phyloP scores from a whole-genome alignment of 2,888 invertebrate species.

The Melanotus villosus region DNA sequence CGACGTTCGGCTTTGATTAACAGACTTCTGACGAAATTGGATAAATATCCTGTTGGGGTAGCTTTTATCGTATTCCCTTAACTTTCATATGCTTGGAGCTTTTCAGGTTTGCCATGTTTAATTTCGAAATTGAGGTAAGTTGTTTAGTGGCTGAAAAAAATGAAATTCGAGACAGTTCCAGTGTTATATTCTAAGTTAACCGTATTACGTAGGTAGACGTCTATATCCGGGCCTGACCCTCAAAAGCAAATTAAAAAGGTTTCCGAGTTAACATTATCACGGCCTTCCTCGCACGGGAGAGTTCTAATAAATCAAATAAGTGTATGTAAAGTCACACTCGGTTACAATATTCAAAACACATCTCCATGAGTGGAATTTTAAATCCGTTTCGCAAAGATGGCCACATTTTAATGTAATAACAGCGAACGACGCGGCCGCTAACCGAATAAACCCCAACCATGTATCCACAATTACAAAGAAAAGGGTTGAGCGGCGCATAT shows the following conservation, averaged over 20 bases:
- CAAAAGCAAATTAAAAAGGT: slow-evolving; percentile 44
- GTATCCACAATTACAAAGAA: slow-evolving; percentile 50
- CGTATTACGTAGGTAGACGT: slow-evolving; percentile 35
- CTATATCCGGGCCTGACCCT: slow-evolving; percentile 41
- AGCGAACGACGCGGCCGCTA: slow-evolving; percentile 58
- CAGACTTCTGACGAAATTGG: too few species aligned
- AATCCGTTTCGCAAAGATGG: slow-evolving; percentile 67
- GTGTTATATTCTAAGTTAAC: slow-evolving; percentile 28
- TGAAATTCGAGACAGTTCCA: slow-evolving; percentile 19
- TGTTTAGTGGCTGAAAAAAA: neutral
- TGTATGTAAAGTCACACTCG: slow-evolving; percentile 65
- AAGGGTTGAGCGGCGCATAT: slow-evolving; percentile 49
- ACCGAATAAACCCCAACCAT: slow-evolving; percentile 60
- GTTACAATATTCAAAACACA: slow-evolving; percentile 65
- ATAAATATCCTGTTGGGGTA: too few species aligned
- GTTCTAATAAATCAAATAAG: slow-evolving; percentile 67
- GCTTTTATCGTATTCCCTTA: too few species aligned
- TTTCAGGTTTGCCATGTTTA: neutral
- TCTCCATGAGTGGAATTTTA: slow-evolving; percentile 66
- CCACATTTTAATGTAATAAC: slow-evolving; percentile 66
- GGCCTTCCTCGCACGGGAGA: slow-evolving; percentile 41
- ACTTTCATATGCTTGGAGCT: too few species aligned
- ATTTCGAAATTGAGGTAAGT: neutral
- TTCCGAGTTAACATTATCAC: slow-evolving; percentile 39
- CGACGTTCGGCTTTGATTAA: too few species aligned